Evolutionary conservation across 1,140 invertebrate species (phyloP).

Genomic region (Octopus sinensis): DNA sequence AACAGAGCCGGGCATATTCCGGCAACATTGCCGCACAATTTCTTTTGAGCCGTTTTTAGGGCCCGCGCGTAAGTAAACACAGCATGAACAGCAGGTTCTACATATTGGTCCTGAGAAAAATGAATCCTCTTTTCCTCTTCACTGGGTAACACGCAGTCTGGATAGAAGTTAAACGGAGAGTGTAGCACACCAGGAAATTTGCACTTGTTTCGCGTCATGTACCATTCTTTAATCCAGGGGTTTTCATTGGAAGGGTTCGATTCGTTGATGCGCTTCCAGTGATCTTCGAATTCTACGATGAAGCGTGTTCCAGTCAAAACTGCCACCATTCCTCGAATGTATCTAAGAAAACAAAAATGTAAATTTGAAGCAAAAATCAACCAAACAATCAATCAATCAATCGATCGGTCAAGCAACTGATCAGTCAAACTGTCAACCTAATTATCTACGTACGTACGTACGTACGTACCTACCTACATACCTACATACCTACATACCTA

Average conservation of each 20-base stretch:
- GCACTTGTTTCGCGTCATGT: constrained; percentile 44
- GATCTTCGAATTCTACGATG: constrained; percentile 52
- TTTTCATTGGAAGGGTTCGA: constrained; percentile 44
- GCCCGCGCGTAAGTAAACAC: constrained; percentile 56
- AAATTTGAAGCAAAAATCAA: neutral
- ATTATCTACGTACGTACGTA: too few species aligned
- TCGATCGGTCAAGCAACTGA: neutral
- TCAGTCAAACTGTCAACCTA: too few species aligned
- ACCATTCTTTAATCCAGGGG: constrained; percentile 56
- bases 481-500: too few species aligned
- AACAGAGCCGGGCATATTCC: constrained; percentile 50
- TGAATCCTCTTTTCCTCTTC: constrained; percentile 24
- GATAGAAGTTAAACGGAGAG: constrained; percentile 18
- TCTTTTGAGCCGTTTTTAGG: constrained; percentile 51
- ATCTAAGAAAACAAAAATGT: constrained; percentile 6
- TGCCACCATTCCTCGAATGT: constrained; percentile 46
- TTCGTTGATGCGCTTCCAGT: constrained; percentile 53
- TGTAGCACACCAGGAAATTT: constrained; percentile 25
- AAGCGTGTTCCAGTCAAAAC: constrained; percentile 41
- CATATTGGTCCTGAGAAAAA: constrained; percentile 49
- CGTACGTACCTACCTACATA: too few species aligned
- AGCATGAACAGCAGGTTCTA: constrained; percentile 56
- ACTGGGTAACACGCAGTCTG: constrained; percentile 17
- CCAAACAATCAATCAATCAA: neutral
- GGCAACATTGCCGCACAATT: constrained; percentile 40